Evolutionary conservation across 2,888 invertebrate species (phyloP).

Genomic region (Paralinhomoeus sp.): DNA sequence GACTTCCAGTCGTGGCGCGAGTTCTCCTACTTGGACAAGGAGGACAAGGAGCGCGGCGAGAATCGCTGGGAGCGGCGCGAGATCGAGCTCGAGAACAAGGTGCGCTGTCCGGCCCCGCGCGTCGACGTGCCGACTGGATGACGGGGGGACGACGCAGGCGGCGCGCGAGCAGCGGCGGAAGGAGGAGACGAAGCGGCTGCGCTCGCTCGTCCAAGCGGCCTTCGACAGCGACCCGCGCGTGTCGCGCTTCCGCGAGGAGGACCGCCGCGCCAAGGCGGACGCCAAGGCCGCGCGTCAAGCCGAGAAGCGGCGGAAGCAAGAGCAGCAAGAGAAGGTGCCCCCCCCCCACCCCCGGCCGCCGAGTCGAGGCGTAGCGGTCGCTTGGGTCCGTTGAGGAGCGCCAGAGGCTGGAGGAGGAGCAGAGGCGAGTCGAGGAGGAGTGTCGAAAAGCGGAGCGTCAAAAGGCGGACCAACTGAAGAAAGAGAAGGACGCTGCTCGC

Average conservation of each 20-base stretch:
- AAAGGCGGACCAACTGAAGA: constrained; percentile 6
- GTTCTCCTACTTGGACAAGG: constrained; percentile 91
- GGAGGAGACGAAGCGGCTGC: constrained; percentile 77
- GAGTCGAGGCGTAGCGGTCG: too few relatives aligned
- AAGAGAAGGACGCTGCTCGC: constrained; percentile 13
- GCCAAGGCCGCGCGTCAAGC: constrained; percentile 27
- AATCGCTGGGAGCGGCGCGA: constrained; percentile 80
- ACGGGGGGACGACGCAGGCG: constrained; percentile 24
- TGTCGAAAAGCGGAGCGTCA: constrained; percentile 3
- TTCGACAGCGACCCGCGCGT: constrained; percentile 84
- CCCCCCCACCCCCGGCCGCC: too few relatives aligned
- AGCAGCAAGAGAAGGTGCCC: constrained; percentile 29
- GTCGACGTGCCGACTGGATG: too few relatives aligned
- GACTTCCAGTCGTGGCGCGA: constrained; percentile 97
- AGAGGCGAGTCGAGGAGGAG: constrained; percentile 5
- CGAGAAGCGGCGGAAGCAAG: constrained; percentile 44
- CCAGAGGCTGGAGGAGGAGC: background rate
- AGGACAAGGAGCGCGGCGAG: constrained; percentile 90
- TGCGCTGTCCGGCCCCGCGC: constrained; percentile 1
- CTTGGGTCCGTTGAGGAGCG: too few relatives aligned
- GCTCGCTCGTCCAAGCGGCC: constrained; percentile 71
- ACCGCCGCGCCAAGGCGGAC: constrained; percentile 45
- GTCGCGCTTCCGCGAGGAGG: constrained; percentile 68
- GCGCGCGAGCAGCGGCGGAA: constrained; percentile 77
- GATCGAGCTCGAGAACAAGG: constrained; percentile 93